Base-by-base conservation (phyloP, 2,888 invertebrate genomes). In the Brenthis hecate region DNA sequence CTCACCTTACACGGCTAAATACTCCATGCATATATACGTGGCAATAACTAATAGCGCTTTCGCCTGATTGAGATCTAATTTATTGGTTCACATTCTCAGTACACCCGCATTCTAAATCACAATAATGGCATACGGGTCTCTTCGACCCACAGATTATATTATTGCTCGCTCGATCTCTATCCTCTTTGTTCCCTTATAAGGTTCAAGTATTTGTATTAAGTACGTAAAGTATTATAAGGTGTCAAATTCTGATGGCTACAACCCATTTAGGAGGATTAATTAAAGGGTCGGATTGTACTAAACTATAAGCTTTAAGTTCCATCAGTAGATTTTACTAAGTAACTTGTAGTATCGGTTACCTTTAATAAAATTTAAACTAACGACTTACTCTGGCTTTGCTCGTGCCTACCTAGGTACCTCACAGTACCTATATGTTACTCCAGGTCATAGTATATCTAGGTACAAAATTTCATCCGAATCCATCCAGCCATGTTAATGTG, bases 51-150 rank as follows among this genome's bases (percentile, higher is more conserved):
- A 87, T 82, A 83, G 83, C 85, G 61, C 61, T 84, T 82, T 83
- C 81, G 77, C 76, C 86, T 89, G 91, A 91, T 91, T 91, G 90
- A 86, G 89, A 91, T 91, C 91, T 86, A 89, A 91, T 91, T 91
- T 91, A 91, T 85, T 85, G 88, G 86, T 83, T 83, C 85, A 80
- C 86, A 86, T 89, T 88, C 88, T 86, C 85, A 69, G 71, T 75
- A 74, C 72, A 70, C 72, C 75, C 73, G 72, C 75, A 73, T 76
- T 76, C 76, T 78, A 77, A 76, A 78, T 78, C 78, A 78, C 75
- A 75, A 76, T 78, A 78, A 78, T 76, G 75, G 76, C 76, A 75
- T 76, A 76, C 73, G 75, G 76, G 72, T 58, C 51, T 69, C 69
- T 71, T 66, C 56, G 66, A 66, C 65, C 70, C 65, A 58, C 62